Base-by-base conservation (phyloP, 2,888 invertebrate genomes). In the Zele albiditarsus region DNA sequence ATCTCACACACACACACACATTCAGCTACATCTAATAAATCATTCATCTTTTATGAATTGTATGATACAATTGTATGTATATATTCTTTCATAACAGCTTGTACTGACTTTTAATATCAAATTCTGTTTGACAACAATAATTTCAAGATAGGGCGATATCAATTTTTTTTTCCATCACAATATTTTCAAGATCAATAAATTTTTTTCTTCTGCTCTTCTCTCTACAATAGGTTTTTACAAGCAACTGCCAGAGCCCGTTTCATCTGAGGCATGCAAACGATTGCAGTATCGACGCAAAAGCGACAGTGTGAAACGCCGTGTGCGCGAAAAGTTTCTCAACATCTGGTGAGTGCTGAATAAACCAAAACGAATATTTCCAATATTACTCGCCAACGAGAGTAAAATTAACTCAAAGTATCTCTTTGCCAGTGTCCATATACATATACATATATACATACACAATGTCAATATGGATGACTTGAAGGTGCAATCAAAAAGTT, bases 211-310 rank as follows among this genome's bases (percentile, higher is more conserved):
- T 8, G 2, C n/a, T 23, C 20, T 20, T 53, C 5, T 23, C 14
- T 46, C n/a, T n/a, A 1, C 0, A 20, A 53, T 89, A 92, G 93
- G 92, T 84, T 93, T 92, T 88, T 91, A 92, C 88, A 93, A 92
- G 87, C 91, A 92, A 85, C 90, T 92, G 80, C 92, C 92, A 71
- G 91, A 91, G 82, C 92, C 92, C 33, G 88, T 92, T 76, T 91
- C 91, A 76, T 91, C 91, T 74, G 91, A 91, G 82, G 91, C 91
- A 78, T 91, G 91, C 83, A 89, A 91, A 72, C 89, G 91, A 80
- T 89, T 92, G 80, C 92, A 92, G 84, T 92, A 92, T 86, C 90
- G 92, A 76, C 89, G 92, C 77, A 92, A 92, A 84, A 92, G 92
- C 81, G 92, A 92, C 85, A 91, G 91, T 58, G 90, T 92, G 72